phyloP scores from a whole-genome alignment of 2,888 invertebrate species.

The Tethea ocularis region DNA sequence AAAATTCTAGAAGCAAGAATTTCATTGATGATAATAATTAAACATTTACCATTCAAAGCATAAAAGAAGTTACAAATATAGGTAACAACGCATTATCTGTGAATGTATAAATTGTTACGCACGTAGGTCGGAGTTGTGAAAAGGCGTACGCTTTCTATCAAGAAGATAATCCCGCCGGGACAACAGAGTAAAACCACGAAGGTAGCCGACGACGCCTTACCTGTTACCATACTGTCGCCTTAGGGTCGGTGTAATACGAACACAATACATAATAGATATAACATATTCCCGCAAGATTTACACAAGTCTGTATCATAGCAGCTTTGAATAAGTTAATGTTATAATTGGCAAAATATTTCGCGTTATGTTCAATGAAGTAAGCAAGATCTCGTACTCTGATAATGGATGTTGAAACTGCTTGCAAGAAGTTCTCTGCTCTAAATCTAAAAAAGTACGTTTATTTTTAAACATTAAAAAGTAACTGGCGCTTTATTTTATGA shows the following conservation, averaged over 20 bases:
- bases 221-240: conserved; percentile 17
- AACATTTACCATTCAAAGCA: not conserved
- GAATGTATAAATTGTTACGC: conserved; percentile 46
- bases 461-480: too few species aligned
- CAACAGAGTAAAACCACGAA: conserved; percentile 63
- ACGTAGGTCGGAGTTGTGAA: conserved; percentile 76
- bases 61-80: not conserved
- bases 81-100: conserved; percentile 11
- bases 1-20: not conserved
- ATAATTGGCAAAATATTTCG: too few species aligned
- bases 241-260: conserved; percentile 59
- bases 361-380: too few species aligned
- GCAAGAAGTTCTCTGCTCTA: too few species aligned
- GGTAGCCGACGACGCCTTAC: conserved; percentile 57
- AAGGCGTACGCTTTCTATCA: conserved; percentile 78
- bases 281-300: conserved; percentile 25
- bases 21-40: not conserved
- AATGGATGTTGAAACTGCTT: too few species aligned
- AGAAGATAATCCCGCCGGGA: conserved; percentile 79
- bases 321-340: too few species aligned
- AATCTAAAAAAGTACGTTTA: too few species aligned
- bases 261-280: conserved; percentile 45
- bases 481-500: too few species aligned
- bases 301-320: not conserved
- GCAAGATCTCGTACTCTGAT: too few species aligned